Base-by-base conservation (phyloP, 1,140 invertebrate species). In the Frieseomelitta varia region DNA sequence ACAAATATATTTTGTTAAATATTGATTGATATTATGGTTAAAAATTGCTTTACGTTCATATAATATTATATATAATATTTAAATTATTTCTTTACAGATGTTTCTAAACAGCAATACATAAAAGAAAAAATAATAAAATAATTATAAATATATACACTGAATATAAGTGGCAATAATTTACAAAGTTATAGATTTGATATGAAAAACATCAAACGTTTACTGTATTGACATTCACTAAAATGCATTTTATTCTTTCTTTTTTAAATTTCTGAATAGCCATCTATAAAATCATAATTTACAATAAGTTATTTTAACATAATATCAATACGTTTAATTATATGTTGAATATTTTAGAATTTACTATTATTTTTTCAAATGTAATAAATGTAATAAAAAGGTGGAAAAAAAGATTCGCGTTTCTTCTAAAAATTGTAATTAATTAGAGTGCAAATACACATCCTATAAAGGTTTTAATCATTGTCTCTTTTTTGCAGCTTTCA, bases 401-500 rank as follows among this genome's bases (percentile, higher is more conserved):
- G 19, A 39, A 30, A 67, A 39, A 30, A n/a, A 27, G 14, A 51
- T 47, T 69, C 1, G 51, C 12, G 24, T 27, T 4, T 34, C 39
- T 56, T 30, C 30, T 65, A 4, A 27, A 72, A 72, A 75, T 51
- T 71, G 11, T 58, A 27, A 19, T 72, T 85, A 65, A 78, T 15
- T 65, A 61, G 87, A 71, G 72, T 88, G 63, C 68, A 84, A 72
- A 84, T 19, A 69, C 65, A 63, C 65, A 72, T 39, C 30, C 75
- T 79, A 76, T n/a, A 79, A 17, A n/a, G 34, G 56, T 71, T 76
- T 65, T 24, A n/a, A 83, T 88, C 76, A 90, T 72, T 90, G 96
- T 86, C 96, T 95, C 91, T 97, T 97, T 90, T 97, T 97, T 1
- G 96, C 93, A 90, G 96, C 95, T 94, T 97, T 97, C 6, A 96